Evolutionary conservation across 2,797 vertebrate species (phyloP).

Genomic region (Anabacerthia variegaticeps): DNA sequence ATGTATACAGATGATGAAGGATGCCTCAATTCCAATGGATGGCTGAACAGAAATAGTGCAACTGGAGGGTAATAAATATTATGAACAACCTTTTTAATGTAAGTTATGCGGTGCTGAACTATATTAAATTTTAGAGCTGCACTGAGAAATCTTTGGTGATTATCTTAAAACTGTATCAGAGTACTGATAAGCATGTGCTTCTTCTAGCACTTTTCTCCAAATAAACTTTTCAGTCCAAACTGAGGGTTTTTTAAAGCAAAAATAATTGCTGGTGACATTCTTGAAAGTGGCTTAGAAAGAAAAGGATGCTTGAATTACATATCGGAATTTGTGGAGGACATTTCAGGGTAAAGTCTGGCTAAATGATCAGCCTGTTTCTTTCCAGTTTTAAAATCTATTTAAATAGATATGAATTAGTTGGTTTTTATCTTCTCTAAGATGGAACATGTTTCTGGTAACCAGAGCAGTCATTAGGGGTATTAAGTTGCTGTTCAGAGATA

Average conservation of each 20-base stretch:
- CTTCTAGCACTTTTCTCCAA: neutral
- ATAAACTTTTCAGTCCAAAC: neutral
- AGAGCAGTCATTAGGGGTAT: neutral
- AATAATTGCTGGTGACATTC: neutral
- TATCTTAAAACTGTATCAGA: neutral
- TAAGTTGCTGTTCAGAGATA: neutral
- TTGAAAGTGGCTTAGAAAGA: conserved; percentile 23
- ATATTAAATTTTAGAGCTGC: conserved; percentile 23
- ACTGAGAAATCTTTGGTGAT: neutral
- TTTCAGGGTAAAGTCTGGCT: neutral
- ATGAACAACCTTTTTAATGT: neutral
- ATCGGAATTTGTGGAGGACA: neutral
- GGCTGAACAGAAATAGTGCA: conserved; percentile 24
- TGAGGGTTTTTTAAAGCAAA: neutral
- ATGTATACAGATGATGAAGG: conserved; percentile 1
- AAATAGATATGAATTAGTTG: neutral
- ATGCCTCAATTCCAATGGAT: conserved; percentile 27
- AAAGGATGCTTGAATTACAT: neutral
- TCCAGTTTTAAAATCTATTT: neutral
- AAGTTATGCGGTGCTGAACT: neutral
- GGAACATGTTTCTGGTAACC: neutral
- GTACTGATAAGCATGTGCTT: neutral
- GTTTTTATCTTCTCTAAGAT: neutral
- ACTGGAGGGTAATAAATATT: conserved; percentile 8
- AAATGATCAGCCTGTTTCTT: neutral